These are phyloP conservation scores for Podarcis siculus DNA, from an alignment of 2,797 vertebrate genomes.

Conservation along the genomic window DNA sequence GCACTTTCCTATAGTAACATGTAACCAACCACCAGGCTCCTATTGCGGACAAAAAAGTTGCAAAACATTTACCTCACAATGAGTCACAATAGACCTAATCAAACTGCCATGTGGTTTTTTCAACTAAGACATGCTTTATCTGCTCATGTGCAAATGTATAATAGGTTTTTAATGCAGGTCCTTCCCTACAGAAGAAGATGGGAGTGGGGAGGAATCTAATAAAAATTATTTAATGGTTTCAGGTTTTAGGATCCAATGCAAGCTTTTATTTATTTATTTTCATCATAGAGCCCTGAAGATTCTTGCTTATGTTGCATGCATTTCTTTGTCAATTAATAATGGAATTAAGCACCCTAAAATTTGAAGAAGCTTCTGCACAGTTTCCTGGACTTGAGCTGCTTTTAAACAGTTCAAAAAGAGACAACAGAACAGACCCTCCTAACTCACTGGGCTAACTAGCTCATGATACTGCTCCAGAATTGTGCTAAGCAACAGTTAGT, in stretches of 20 bases:
- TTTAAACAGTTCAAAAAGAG: constrained; percentile 5
- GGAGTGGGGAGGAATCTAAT: no score
- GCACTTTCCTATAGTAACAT: neutral
- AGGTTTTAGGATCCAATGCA: neutral
- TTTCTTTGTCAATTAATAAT: neutral
- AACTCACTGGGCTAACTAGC: neutral
- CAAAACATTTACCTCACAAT: neutral
- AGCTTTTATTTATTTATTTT: neutral
- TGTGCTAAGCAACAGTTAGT: constrained; percentile 60
- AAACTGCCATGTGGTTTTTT: constrained; percentile 7
- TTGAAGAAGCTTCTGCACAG: constrained; percentile 19
- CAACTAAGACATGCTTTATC: neutral
- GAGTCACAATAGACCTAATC: neutral
- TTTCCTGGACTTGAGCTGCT: neutral
- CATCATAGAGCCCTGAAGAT: neutral
- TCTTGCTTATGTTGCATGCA: constrained; percentile 13
- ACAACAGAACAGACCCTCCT: neutral
- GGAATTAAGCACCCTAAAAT: constrained; percentile 8
- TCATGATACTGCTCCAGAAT: neutral
- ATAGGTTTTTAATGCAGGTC: neutral
- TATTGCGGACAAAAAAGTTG: constrained; percentile 1
- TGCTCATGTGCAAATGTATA: neutral
- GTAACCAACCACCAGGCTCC: neutral
- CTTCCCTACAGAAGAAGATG: neutral
- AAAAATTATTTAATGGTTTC: neutral